Conservation (phyloP, 1,140 invertebrate genomes). For the Aphelinus atriplicis region DNA sequence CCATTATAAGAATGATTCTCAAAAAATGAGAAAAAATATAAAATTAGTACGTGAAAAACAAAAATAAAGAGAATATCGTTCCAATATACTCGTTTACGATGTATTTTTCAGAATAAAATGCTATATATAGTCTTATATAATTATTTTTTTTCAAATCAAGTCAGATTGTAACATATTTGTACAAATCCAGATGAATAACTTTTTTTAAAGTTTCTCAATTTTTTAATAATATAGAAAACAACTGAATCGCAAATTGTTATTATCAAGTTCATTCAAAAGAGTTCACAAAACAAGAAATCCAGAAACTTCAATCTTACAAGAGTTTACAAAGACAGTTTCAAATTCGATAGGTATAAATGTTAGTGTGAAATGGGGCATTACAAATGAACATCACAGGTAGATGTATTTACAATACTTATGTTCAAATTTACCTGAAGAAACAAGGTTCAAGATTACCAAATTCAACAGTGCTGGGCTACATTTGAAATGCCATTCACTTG, state of each 20-base stretch:
- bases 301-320: slow-evolving; percentile 21
- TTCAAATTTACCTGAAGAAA: slow-evolving; percentile 40
- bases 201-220: background rate
- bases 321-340: background rate
- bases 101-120: slow-evolving; percentile 28
- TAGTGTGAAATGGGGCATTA: slow-evolving; percentile 35
- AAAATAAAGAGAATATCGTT: slow-evolving; percentile 7
- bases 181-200: slow-evolving; percentile 22
- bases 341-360: slow-evolving; percentile 31
- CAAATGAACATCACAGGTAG: slow-evolving; percentile 41
- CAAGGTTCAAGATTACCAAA: slow-evolving; percentile 33
- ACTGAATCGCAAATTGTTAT: slow-evolving; percentile 14
- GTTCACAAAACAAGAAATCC: background rate
- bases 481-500: slow-evolving; percentile 33
- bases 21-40: background rate
- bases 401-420: slow-evolving; percentile 40
- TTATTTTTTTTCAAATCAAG: background rate
- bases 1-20: background rate
- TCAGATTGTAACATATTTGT: background rate
- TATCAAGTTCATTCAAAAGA: slow-evolving; percentile 35
- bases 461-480: slow-evolving; percentile 38
- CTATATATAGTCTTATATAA: background rate
- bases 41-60: slow-evolving; percentile 2
- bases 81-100: slow-evolving; percentile 26
- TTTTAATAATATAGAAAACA: slow-evolving; percentile 18